These are phyloP conservation scores for Limanda limanda DNA, from an alignment of 2,113 vertebrate genomes.

Conservation along the genomic window DNA sequence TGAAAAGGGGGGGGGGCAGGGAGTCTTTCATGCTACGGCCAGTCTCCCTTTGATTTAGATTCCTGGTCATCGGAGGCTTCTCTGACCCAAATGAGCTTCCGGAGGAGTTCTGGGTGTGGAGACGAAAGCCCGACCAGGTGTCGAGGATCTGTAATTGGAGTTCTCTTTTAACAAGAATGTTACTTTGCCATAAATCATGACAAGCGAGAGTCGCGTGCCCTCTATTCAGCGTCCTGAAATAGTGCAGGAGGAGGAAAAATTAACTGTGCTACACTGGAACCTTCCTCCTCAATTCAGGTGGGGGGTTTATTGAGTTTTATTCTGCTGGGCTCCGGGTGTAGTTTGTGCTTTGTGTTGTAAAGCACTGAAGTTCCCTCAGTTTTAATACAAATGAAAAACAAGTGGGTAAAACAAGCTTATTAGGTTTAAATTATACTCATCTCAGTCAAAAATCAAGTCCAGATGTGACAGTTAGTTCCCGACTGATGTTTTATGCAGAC, in stretches of 20 bases:
- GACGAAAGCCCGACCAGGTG: conserved; percentile 57
- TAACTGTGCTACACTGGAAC: conserved; percentile 43
- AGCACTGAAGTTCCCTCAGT: conserved; percentile 4
- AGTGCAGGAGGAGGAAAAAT: conserved; percentile 58
- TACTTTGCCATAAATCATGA: conserved; percentile 77
- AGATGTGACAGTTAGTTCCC: not conserved
- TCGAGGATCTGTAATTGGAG: conserved; percentile 66
- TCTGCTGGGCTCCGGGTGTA: conserved; percentile 27
- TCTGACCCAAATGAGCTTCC: conserved; percentile 66
- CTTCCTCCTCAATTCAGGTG: conserved; percentile 56
- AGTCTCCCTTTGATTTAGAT: conserved; percentile 56
- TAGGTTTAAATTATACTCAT: too few species aligned
- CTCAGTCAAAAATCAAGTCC: too few species aligned
- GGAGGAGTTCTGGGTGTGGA: conserved; percentile 25
- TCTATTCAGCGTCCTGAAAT: conserved; percentile 73
- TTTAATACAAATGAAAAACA: not conserved
- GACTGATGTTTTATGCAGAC: not conserved
- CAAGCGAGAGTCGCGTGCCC: conserved; percentile 59
- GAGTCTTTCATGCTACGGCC: conserved; percentile 32
- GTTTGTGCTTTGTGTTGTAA: conserved; percentile 22
- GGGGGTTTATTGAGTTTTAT: conserved; percentile 62
- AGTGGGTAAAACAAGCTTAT: not conserved
- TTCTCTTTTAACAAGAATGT: conserved; percentile 68
- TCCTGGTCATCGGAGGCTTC: conserved; percentile 60
- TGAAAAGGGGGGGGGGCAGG: conserved; percentile 26